Evolutionary conservation across 2,888 invertebrate genomes (phyloP).

Genomic region (Ommatoiulus sabulosus): DNA sequence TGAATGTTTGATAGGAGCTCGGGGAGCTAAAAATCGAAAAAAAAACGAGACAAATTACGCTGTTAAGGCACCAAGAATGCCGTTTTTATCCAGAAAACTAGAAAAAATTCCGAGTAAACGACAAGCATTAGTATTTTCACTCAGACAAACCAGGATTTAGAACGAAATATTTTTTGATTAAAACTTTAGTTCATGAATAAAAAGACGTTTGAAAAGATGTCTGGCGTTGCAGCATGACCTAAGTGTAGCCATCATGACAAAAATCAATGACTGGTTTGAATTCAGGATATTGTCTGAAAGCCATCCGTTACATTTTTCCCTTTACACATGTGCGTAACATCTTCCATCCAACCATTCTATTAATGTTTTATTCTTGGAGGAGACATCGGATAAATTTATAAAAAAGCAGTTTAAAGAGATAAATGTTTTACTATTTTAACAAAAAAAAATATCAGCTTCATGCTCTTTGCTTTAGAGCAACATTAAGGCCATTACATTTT

Average conservation of each 20-base stretch:
- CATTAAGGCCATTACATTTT: no score
- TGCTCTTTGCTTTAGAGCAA: no score
- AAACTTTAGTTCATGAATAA: background rate
- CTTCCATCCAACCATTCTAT: background rate
- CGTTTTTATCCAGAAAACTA: no score
- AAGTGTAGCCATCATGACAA: background rate
- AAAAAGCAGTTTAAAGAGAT: no score
- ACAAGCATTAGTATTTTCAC: no score
- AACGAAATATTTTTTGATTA: background rate
- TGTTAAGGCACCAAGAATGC: background rate
- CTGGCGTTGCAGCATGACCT: background rate
- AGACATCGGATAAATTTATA: no score
- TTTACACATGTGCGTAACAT: background rate
- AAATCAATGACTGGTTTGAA: background rate
- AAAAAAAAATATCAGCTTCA: no score
- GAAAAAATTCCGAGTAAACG: no score
- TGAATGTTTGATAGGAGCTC: constrained; percentile 79
- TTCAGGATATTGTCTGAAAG: background rate
- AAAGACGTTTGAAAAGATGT: background rate
- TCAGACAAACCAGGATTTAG: no score
- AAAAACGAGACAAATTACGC: background rate
- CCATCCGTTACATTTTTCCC: background rate
- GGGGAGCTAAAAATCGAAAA: constrained; percentile 72
- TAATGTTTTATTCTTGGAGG: no score
- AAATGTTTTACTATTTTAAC: no score